Percentiles rank a stretch among this genome's conserved stretches.
These are phyloP conservation scores for Panurus biarmicus DNA, from an alignment of 2,113 vertebrate species.

Conservation along the genomic window DNA sequence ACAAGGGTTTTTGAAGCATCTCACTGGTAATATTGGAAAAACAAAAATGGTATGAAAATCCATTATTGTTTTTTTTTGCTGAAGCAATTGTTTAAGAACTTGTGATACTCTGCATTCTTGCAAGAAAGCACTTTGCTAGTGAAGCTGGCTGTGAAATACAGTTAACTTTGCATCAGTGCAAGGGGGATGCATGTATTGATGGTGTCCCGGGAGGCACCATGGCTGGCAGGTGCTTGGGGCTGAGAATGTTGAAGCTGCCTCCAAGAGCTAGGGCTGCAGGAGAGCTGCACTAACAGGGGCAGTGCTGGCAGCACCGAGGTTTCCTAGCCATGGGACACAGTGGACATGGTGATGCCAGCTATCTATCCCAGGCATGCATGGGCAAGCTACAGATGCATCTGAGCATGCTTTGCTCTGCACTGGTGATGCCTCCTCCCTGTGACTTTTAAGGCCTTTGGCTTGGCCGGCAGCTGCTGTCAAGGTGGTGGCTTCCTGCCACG, in stretches of 20 bases:
- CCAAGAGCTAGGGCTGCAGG: background rate
- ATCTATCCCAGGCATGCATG: background rate
- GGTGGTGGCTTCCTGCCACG: background rate
- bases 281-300: background rate
- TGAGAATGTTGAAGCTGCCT: background rate
- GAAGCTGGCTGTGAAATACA: background rate
- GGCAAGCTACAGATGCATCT: background rate
- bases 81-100: background rate
- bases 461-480: background rate
- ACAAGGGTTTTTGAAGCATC: background rate
- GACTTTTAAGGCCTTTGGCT: background rate
- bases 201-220: background rate
- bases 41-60: background rate
- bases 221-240: background rate
- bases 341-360: background rate
- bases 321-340: rapidly evolving
- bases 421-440: rapidly evolving
- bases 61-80: background rate
- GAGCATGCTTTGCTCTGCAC: background rate
- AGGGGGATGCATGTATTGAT: rapidly evolving
- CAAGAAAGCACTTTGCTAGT: background rate
- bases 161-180: rapidly evolving
- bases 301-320: rapidly evolving
- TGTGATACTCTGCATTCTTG: background rate
- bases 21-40: background rate